phyloP scores from a whole-genome alignment of 2,113 vertebrate genomes.

The Myxocyprinus asiaticus region DNA sequence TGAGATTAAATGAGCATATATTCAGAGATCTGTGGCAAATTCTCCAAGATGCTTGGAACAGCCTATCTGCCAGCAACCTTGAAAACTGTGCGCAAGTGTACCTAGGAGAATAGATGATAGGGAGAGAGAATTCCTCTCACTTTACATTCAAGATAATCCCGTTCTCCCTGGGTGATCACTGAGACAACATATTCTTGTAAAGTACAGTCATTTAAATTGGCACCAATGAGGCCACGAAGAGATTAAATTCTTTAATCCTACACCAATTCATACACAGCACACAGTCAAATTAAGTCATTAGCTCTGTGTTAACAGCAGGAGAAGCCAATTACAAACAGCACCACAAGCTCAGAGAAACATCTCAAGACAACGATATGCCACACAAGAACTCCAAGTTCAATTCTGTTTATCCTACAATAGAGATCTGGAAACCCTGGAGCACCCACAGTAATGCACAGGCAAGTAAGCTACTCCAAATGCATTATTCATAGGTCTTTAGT shows the following conservation, averaged over 20 bases:
- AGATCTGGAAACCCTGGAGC: conserved; percentile 40
- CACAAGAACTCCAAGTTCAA: conserved; percentile 24
- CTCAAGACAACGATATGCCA: neutral
- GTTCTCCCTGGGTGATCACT: conserved; percentile 53
- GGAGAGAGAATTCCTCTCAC: conserved; percentile 6
- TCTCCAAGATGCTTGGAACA: too few species aligned
- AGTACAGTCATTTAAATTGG: conserved; percentile 56
- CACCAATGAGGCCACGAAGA: conserved; percentile 53
- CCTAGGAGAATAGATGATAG: neutral
- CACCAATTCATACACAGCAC: conserved; percentile 56
- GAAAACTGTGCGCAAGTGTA: neutral
- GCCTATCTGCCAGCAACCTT: too few species aligned
- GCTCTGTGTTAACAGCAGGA: conserved; percentile 46
- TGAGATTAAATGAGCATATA: too few species aligned
- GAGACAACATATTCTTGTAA: conserved; percentile 42
- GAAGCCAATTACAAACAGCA: conserved; percentile 46
- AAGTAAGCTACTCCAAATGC: conserved; percentile 34
- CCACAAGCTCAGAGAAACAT: conserved; percentile 34
- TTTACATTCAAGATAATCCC: conserved; percentile 48
- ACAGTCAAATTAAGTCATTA: conserved; percentile 61
- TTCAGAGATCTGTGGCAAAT: too few species aligned
- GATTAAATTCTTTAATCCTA: conserved; percentile 58
- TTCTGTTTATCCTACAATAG: conserved; percentile 7
- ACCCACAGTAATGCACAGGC: conserved; percentile 15
- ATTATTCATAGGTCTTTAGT: conserved; percentile 66